Conservation (phyloP, 1,140 invertebrate genomes). For the Eubasilissa regina region DNA sequence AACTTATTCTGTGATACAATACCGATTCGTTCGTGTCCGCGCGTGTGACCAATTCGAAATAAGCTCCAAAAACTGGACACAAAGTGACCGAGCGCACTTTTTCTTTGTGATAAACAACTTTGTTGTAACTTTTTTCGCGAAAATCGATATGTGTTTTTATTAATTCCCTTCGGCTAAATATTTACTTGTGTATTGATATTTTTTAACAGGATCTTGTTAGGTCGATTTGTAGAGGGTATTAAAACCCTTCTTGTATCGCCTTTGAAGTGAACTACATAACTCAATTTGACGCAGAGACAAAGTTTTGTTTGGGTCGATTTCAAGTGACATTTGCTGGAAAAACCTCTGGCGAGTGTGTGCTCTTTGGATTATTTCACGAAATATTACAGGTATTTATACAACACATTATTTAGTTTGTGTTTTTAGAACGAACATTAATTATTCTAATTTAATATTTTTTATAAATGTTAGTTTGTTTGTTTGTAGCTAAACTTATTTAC, state of each 20-base stretch:
- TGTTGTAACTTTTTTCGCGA: conserved; percentile 44
- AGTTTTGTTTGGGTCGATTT: conserved; percentile 41
- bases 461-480: too few relatives aligned
- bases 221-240: background rate
- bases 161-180: background rate
- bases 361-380: conserved; percentile 18
- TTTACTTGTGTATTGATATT: background rate
- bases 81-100: conserved; percentile 11
- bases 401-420: background rate
- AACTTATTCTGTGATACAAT: conserved; percentile 37
- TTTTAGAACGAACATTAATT: too few relatives aligned
- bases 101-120: conserved; percentile 42
- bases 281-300: conserved; percentile 36
- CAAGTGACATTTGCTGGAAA: conserved; percentile 23
- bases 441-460: too few relatives aligned
- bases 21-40: background rate
- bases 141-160: conserved; percentile 38
- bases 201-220: background rate
- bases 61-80: conserved; percentile 5
- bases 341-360: background rate
- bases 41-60: background rate
- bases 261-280: conserved; percentile 18
- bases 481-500: too few relatives aligned
- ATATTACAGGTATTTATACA: conserved; percentile 12
- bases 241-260: background rate